Evolutionary conservation across 2,888 invertebrate species (phyloP).

Genomic region (Heliconius hortense): DNA sequence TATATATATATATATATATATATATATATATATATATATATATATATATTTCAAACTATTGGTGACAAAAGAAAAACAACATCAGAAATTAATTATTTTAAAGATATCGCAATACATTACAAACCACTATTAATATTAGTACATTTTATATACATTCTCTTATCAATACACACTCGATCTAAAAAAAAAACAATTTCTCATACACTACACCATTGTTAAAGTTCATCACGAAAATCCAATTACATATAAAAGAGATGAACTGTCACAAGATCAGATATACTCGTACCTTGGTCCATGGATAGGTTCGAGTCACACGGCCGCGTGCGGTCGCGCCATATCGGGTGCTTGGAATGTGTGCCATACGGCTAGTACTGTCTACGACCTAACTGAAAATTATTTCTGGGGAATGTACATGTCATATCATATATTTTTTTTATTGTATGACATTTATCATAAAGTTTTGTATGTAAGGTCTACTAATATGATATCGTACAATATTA

Average conservation of each 20-base stretch:
- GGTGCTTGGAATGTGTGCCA: conserved; percentile 74
- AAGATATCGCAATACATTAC: too few species aligned
- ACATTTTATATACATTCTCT: too few species aligned
- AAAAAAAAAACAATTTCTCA: conserved; percentile 27
- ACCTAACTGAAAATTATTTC: conserved; percentile 40
- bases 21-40: too few species aligned
- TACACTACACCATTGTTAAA: conserved; percentile 26
- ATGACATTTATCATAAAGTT: too few species aligned
- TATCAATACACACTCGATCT: not conserved
- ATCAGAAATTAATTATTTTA: too few species aligned
- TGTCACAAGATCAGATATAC: conserved; percentile 48
- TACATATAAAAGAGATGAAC: conserved; percentile 41
- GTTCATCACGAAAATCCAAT: conserved; percentile 41
- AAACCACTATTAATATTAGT: too few species aligned
- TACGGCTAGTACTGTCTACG: conserved; percentile 61
- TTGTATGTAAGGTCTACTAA: too few species aligned
- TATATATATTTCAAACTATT: too few species aligned
- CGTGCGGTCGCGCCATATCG: conserved; percentile 71
- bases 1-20: too few species aligned
- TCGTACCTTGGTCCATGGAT: conserved; percentile 25
- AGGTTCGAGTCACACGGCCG: conserved; percentile 63
- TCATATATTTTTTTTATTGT: not conserved
- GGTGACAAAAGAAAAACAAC: too few species aligned
- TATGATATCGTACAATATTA: too few species aligned
- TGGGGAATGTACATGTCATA: conserved; percentile 23